These are phyloP conservation scores for Pelosia muscerda DNA, from an alignment of 2,888 invertebrate species.

Conservation along the genomic window DNA sequence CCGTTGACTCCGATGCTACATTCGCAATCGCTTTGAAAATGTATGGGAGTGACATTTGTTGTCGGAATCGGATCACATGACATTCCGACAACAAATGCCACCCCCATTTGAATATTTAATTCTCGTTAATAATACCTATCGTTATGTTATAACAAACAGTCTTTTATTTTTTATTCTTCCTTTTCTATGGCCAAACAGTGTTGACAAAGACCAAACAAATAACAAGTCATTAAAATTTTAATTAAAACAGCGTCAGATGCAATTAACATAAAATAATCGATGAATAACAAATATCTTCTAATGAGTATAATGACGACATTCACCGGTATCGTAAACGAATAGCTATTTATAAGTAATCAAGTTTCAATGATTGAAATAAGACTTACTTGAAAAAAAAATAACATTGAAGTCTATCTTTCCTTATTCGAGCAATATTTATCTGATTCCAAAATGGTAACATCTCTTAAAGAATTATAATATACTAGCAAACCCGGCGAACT, in stretches of 20 bases:
- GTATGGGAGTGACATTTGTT: too few relatives aligned
- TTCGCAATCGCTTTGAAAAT: too few relatives aligned
- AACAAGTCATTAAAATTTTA: not conserved
- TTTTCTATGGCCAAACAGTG: too few relatives aligned
- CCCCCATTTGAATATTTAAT: too few relatives aligned
- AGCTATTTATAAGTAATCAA: not conserved
- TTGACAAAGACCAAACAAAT: not conserved
- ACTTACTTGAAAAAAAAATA: not conserved
- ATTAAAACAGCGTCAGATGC: not conserved
- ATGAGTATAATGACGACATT: not conserved
- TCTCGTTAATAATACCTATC: too few relatives aligned
- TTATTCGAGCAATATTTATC: not conserved
- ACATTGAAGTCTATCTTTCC: not conserved
- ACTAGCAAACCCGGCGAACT: too few relatives aligned
- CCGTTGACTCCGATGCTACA: too few relatives aligned
- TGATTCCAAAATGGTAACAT: not conserved
- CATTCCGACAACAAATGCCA: too few relatives aligned
- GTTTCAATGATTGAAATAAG: slow-evolving; percentile 2
- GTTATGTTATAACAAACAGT: too few relatives aligned
- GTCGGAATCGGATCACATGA: too few relatives aligned
- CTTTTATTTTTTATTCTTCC: too few relatives aligned
- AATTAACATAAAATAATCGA: not conserved
- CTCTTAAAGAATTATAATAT: too few relatives aligned
- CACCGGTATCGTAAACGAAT: not conserved
- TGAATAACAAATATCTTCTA: not conserved